Base-by-base conservation (phyloP, 2,113 vertebrate species). In the Pterophyllum scalare region DNA sequence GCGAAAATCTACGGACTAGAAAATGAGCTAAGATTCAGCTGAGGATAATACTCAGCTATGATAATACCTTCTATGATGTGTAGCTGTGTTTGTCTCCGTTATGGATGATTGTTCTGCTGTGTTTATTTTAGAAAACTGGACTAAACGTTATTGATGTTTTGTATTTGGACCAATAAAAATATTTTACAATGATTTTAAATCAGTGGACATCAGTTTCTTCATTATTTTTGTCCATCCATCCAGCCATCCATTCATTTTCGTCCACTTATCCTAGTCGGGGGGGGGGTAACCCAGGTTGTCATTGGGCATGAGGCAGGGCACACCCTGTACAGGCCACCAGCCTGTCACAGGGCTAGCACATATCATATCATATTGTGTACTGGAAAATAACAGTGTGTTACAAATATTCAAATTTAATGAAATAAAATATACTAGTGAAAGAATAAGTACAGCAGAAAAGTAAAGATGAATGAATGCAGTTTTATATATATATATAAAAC, bases 1-100 rank as follows among this genome's bases (percentile, higher is more conserved):
- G 95, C 97, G 14, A 99, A 98, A 89, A 97, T 99, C 62, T 99
- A 96, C 19, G 89, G 90, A 33, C 94, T 99, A 74, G 98, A 99
- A 90, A 97, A 97, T 17, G 96, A 98, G 8, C 93, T 99, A 14
- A 91, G 97, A 35, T 91, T 95, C 52, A 96, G 96, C 81, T 99
- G 92, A 97, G 43, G 31, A 62, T 19, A 20, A 22, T 24, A 49
- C 11, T 1, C 6, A 28, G 5, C n/a, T n/a, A n/a, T n/a, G n/a
- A n/a, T n/a, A n/a, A 52, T 57, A 31, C 33, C 9, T 19, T 22
- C 1, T 33, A n/a, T 9, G 7, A 67, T 49, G 38, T 80, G 17
- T 75, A 40, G 12, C 12, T 79, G 1, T 46, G 33, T 83, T 57
- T 54, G 31, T 19, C 3, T 1, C 13, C 43, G 9, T 81, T 0